Evolutionary conservation across 1,140 invertebrate species (phyloP).

Genomic region (Ips nitidus): DNA sequence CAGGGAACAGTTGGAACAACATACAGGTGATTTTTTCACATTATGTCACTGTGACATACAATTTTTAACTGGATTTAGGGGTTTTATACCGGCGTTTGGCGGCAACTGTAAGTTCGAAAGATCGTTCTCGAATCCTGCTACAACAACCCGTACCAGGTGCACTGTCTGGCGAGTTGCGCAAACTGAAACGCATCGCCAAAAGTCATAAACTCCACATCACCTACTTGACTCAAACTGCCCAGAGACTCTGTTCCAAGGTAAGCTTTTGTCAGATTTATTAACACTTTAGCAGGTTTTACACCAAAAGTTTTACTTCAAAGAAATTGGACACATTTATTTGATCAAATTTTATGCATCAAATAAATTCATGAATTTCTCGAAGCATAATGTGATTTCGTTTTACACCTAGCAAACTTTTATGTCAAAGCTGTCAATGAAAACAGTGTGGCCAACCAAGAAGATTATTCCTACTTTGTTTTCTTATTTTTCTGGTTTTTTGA

Average conservation of each 20-base stretch:
- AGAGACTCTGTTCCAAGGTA: conserved; percentile 43
- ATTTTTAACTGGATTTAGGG: not conserved
- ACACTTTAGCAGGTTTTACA: too few relatives aligned
- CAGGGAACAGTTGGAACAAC: conserved; percentile 40
- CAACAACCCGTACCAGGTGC: conserved; percentile 33
- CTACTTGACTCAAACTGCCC: conserved; percentile 40
- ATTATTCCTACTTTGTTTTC: too few relatives aligned
- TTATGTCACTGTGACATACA: not conserved
- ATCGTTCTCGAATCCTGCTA: conserved; percentile 33
- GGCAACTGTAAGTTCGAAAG: conserved; percentile 30
- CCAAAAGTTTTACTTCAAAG: too few relatives aligned
- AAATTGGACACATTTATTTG: too few relatives aligned
- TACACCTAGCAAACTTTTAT: too few relatives aligned
- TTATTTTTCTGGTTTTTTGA: too few relatives aligned
- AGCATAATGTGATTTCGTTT: too few relatives aligned
- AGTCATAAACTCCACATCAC: conserved; percentile 43
- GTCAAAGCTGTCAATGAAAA: too few relatives aligned
- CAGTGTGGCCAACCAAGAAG: too few relatives aligned
- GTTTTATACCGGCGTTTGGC: conserved; percentile 18
- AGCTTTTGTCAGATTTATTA: conserved; percentile 1
- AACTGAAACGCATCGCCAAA: conserved; percentile 45
- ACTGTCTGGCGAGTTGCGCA: conserved; percentile 40
- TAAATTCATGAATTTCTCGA: too few relatives aligned
- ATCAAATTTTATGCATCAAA: too few relatives aligned
- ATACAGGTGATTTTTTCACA: conserved; percentile 25